Evolutionary conservation across 2,113 vertebrate species (phyloP).

Genomic region (Xenopus borealis): DNA sequence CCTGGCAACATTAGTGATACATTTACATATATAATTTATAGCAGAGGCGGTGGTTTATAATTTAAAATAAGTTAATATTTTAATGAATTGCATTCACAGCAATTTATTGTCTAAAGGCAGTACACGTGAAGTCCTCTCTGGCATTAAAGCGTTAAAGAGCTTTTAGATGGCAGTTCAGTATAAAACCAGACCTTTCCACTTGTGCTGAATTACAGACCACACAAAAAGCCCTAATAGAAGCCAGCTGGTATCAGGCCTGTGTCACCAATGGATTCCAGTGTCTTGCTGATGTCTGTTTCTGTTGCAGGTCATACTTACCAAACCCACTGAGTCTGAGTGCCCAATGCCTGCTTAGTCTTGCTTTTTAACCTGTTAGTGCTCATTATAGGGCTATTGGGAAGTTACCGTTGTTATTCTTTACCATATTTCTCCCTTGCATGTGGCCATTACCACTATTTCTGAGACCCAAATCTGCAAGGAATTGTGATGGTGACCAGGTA

Average conservation of each 20-base stretch:
- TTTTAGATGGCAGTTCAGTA: conserved; percentile 18
- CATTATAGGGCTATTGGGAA: no score
- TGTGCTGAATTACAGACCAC: conserved; percentile 51
- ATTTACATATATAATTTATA: no score
- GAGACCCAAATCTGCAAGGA: no score
- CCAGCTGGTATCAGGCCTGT: conserved; percentile 52
- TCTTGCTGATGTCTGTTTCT: conserved; percentile 21
- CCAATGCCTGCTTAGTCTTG: not conserved
- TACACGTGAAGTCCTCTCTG: not conserved
- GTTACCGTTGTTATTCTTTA: no score
- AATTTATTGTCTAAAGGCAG: no score
- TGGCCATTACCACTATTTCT: no score
- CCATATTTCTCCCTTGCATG: not conserved
- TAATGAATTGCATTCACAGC: no score
- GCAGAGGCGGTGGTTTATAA: no score
- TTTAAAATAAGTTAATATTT: no score
- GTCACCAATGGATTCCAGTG: conserved; percentile 32
- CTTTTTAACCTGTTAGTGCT: no score
- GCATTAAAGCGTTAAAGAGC: conserved; percentile 21
- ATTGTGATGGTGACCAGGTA: no score
- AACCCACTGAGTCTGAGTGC: not conserved
- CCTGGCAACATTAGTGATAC: no score
- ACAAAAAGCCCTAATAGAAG: conserved; percentile 51
- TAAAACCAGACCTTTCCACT: conserved; percentile 28
- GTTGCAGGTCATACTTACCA: conserved; percentile 18